phyloP scores from a whole-genome alignment of 1,140 invertebrate genomes.

The Pseudoatta argentina region DNA sequence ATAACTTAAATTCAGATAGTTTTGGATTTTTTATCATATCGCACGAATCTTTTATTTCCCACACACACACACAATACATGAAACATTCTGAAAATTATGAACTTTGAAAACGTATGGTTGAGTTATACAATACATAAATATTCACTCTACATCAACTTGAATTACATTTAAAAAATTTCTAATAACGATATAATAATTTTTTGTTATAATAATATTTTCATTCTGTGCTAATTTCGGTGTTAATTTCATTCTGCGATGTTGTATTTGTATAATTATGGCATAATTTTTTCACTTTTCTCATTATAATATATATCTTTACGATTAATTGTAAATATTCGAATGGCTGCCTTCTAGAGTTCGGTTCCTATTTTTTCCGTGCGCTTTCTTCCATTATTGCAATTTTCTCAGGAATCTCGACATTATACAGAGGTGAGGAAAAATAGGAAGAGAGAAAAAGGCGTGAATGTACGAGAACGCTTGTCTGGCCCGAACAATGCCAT shows the following conservation, averaged over 20 bases:
- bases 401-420: slow-evolving; percentile 33
- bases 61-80: background rate
- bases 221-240: background rate
- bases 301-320: background rate
- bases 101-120: background rate
- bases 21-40: background rate
- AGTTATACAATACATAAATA: background rate
- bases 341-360: background rate
- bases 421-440: slow-evolving; percentile 31
- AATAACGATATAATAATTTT: background rate
- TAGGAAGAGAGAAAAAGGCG: background rate
- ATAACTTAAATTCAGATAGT: background rate
- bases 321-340: background rate
- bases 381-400: slow-evolving; percentile 16
- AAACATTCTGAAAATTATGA: background rate
- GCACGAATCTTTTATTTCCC: background rate
- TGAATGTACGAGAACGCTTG: slow-evolving; percentile 9
- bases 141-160: background rate
- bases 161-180: background rate
- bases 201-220: background rate
- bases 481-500: slow-evolving; percentile 44
- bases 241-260: background rate
- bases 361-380: background rate
- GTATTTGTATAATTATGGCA: background rate
- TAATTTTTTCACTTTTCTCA: background rate